Conservation (phyloP, 35 echinoderm and acorn worm genomes). For the Anneissia japonica region DNA sequence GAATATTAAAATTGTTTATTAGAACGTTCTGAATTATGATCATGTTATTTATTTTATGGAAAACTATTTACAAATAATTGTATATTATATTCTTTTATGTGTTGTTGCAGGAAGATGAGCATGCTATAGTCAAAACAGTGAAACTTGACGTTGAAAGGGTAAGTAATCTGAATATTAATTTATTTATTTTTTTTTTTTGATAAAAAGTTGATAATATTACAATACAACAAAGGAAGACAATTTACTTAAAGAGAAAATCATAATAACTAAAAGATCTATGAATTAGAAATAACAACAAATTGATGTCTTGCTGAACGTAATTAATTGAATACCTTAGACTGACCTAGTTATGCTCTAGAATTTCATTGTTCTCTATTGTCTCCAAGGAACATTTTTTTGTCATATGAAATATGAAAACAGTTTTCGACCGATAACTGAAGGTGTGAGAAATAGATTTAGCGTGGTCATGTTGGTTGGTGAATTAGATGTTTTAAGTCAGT, state of each 20-base stretch:
- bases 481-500: not conserved
- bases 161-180: not conserved
- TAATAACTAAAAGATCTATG: too few species aligned
- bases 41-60: too few species aligned
- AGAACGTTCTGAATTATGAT: too few species aligned
- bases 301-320: not conserved
- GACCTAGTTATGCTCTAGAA: not conserved
- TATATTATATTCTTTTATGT: not conserved
- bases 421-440: not conserved
- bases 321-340: not conserved
- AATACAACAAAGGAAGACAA: too few species aligned
- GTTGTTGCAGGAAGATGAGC: slow-evolving; percentile 39
- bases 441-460: not conserved
- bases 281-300: not conserved
- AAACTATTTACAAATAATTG: not conserved
- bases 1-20: too few species aligned
- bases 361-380: not conserved
- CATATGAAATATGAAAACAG: not conserved
- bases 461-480: not conserved
- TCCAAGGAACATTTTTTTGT: not conserved
- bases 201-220: too few species aligned
- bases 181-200: too few species aligned
- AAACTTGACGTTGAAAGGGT: slow-evolving; percentile 53
- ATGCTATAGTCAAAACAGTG: slow-evolving; percentile 49
- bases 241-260: too few species aligned